These are phyloP conservation scores for Probosciger aterrimus DNA, from an alignment of 2,113 vertebrate genomes.

Conservation along the genomic window DNA sequence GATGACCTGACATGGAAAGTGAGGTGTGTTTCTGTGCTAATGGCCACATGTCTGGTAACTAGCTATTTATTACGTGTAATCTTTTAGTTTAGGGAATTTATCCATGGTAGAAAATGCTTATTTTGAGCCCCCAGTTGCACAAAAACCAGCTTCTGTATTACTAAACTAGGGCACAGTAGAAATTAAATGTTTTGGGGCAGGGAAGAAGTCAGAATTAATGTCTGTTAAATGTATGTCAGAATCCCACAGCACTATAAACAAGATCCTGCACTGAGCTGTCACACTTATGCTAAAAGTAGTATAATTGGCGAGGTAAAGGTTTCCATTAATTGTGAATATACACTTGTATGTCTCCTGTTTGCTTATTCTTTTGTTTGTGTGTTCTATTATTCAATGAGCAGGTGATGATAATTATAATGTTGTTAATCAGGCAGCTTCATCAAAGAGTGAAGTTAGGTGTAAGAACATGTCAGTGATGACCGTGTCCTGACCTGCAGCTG, in stretches of 20 bases:
- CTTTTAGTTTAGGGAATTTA: not conserved
- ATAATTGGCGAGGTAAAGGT: not conserved
- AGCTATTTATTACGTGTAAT: not conserved
- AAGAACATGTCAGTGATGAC: not conserved
- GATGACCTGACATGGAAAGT: not conserved
- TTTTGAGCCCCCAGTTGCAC: not conserved
- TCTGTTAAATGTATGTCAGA: not conserved
- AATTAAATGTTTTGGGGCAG: not conserved
- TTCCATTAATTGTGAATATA: not conserved
- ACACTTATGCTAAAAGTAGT: not conserved
- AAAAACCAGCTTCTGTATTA: not conserved
- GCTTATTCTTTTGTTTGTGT: not conserved
- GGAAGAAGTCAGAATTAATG: not conserved
- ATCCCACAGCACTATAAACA: not conserved
- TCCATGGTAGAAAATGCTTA: not conserved
- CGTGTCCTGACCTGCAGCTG: not conserved
- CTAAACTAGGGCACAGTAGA: not conserved
- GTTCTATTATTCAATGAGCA: not conserved
- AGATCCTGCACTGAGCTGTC: not conserved
- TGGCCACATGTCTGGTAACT: not conserved
- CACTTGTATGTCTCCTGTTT: not conserved
- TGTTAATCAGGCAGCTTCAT: not conserved
- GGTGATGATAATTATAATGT: not conserved
- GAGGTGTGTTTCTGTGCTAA: not conserved
- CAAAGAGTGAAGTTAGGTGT: not conserved